These are phyloP conservation scores for Holothuria glaberrima DNA, from an alignment of 35 echinoderm and acorn worm species.

Conservation along the genomic window DNA sequence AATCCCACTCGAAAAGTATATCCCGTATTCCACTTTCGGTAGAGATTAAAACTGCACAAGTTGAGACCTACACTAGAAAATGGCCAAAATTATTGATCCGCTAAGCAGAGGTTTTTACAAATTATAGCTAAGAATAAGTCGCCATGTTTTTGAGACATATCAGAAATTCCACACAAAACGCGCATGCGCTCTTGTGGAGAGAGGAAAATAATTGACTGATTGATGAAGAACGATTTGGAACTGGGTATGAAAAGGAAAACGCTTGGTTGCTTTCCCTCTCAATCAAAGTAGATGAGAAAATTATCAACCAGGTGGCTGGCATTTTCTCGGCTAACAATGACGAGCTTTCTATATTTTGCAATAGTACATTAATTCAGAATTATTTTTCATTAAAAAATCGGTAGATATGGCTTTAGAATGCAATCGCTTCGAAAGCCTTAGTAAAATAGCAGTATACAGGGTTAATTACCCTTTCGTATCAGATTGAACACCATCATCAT, in stretches of 20 bases:
- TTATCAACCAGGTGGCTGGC: constrained; percentile 54
- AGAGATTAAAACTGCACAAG: constrained; percentile 18
- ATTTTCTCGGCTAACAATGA: constrained; percentile 50
- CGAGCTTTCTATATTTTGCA: constrained; percentile 36
- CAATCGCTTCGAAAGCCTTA: too few relatives aligned
- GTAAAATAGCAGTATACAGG: too few relatives aligned
- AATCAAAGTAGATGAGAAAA: constrained; percentile 52
- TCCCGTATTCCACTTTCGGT: constrained; percentile 59
- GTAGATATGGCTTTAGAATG: too few relatives aligned
- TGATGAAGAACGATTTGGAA: constrained; percentile 61
- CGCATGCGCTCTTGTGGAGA: constrained; percentile 36
- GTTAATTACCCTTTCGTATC: too few relatives aligned
- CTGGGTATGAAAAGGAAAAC: constrained; percentile 45
- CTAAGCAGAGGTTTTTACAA: constrained; percentile 56
- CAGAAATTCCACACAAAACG: constrained; percentile 53
- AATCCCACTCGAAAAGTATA: constrained; percentile 52
- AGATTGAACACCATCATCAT: too few relatives aligned
- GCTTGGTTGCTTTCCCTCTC: constrained; percentile 52
- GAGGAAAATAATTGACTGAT: constrained; percentile 62
- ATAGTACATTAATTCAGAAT: constrained; percentile 45
- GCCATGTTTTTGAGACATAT: constrained; percentile 66
- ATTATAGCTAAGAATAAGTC: constrained; percentile 55
- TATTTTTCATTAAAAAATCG: constrained; percentile 24
- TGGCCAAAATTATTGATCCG: constrained; percentile 57
- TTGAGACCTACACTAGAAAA: constrained; percentile 38